Base-by-base conservation (phyloP, 1,140 invertebrate genomes). In the Grapholita molesta region DNA sequence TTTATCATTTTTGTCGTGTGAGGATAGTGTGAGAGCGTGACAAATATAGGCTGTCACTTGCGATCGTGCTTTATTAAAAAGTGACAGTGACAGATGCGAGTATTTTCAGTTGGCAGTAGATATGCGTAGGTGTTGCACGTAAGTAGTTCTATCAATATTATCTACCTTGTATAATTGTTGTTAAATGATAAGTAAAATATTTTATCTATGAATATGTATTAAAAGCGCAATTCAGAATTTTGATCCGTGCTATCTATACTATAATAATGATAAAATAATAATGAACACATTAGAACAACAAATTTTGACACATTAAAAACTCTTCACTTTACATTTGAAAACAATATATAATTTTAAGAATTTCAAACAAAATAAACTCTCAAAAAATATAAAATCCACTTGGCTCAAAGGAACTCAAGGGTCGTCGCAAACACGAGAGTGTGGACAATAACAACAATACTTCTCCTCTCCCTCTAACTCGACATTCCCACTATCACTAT, bases 401-500 rank as follows among this genome's bases (percentile, higher is more conserved):
- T 28, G 55, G 21, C 53, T 55, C 53, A 25, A 55, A 25, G 8
- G 24, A 55, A 55, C 23, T 24, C 53, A 28, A 25, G 24, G 12
- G 23, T 55, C 12, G 53, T 55, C 24, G 24, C 12, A 28, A 55
- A 55, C 24, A 55, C 21, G 53, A n/a, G 7, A 25, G 53, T 83
- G 76, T 79, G 80, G 64, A 71, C 28, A 64, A 21, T 64, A 71
- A 79, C 67, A 70, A 72, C 68, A 61, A 76, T 68, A 30, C 24
- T 68, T 71, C 70, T 38, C 70, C 61, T 74, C 76, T 70, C 71
- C 68, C 74, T 77, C 71, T 75, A 72, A 57, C 70, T 32, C 25
- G 2, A 75, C 85, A 86, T 87, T 88, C 86, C 86, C 86, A 70
- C 73, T 75, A 85, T 81, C 75, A 85, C 81, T 86, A 84, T 73